phyloP scores from a whole-genome alignment of 2,888 invertebrate species.

The Bedellia somnulentella region DNA sequence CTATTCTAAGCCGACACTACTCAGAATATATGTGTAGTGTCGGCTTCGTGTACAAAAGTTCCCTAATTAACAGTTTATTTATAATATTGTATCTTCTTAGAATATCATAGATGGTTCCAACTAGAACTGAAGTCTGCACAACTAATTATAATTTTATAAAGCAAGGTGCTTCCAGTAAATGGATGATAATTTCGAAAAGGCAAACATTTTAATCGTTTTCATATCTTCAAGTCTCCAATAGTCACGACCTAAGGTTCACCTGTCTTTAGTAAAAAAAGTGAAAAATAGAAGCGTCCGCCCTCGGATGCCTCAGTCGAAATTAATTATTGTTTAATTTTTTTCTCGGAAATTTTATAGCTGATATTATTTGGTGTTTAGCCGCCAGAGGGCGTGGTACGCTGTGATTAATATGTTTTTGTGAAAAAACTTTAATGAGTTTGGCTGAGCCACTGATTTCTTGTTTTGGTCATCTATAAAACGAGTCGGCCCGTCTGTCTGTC shows the following conservation, averaged over 20 bases:
- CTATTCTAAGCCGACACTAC: no score
- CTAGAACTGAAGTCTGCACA: neutral
- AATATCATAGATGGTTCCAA: neutral
- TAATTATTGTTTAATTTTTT: slow-evolving; percentile 47
- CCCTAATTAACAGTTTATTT: neutral
- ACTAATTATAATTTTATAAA: slow-evolving; percentile 14
- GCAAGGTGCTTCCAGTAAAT: slow-evolving; percentile 15
- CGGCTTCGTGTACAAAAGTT: neutral
- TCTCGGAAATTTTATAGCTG: slow-evolving; percentile 38
- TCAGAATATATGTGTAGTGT: neutral
- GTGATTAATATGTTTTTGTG: slow-evolving; percentile 56
- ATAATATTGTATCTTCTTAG: neutral
- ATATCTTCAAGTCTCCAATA: slow-evolving; percentile 28
- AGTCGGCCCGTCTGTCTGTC: neutral
- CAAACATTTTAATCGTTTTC: slow-evolving; percentile 21
- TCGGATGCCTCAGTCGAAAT: slow-evolving; percentile 40
- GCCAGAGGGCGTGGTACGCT: slow-evolving; percentile 39
- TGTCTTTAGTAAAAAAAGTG: slow-evolving; percentile 21
- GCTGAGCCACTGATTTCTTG: slow-evolving; percentile 19
- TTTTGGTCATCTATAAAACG: slow-evolving; percentile 1
- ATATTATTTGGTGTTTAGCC: slow-evolving; percentile 59
- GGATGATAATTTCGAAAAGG: slow-evolving; percentile 14
- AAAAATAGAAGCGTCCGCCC: slow-evolving; percentile 23
- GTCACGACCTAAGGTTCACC: slow-evolving; percentile 28
- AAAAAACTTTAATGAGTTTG: slow-evolving; percentile 47